Evolutionary conservation across 2,888 invertebrate species (phyloP).

Genomic region (Arenicola marina): DNA sequence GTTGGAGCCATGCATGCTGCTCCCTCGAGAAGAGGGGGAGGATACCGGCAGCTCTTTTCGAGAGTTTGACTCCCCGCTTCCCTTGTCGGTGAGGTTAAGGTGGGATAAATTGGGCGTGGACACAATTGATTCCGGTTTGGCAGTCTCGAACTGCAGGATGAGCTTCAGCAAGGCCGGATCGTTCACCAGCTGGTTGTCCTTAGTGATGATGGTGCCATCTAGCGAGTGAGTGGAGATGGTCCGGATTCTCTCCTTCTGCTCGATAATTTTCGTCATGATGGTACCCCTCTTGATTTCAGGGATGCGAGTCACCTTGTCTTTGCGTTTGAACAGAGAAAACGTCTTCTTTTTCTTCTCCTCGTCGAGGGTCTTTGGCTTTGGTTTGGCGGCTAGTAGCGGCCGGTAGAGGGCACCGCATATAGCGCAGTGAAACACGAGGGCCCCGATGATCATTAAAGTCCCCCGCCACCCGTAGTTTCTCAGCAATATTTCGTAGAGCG

Average conservation of each 20-base stretch:
- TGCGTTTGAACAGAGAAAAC: too few relatives aligned
- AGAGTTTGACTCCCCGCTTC: neutral
- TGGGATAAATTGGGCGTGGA: neutral
- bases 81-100: neutral
- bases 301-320: neutral
- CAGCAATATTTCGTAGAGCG: slow-evolving; percentile 54
- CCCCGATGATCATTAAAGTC: slow-evolving; percentile 81
- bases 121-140: neutral
- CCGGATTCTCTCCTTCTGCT: slow-evolving; percentile 56
- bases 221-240: slow-evolving; percentile 58
- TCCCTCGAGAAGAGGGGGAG: neutral
- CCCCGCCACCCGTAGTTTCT: slow-evolving; percentile 72
- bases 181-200: slow-evolving; percentile 51
- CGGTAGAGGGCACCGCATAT: slow-evolving; percentile 89
- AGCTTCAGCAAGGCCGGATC: slow-evolving; percentile 1
- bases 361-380: neutral
- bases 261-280: slow-evolving; percentile 58
- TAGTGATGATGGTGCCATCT: slow-evolving; percentile 59
- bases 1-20: neutral
- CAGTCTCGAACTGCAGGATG: neutral
- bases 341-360: slow-evolving; percentile 45
- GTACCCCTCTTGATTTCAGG: slow-evolving; percentile 11
- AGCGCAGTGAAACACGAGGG: slow-evolving; percentile 82
- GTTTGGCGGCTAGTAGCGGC: slow-evolving; percentile 74
- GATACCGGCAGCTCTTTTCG: too few relatives aligned